Evolutionary conservation across 1,140 invertebrate species (phyloP), one percentile per base, ranked within the genome.

Genomic region (Mercenaria mercenaria): DNA sequence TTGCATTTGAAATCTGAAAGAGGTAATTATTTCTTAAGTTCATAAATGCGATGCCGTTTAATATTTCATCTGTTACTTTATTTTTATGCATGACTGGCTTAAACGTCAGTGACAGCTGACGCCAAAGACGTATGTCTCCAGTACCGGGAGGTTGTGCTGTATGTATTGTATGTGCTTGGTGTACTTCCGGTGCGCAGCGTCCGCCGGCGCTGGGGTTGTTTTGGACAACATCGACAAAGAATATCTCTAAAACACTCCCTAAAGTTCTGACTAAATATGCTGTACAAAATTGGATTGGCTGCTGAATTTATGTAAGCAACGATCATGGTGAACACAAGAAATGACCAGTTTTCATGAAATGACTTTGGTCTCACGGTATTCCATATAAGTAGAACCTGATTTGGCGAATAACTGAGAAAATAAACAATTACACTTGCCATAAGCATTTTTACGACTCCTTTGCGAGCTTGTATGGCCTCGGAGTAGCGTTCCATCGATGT

Each of bases 401-500:
- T 93, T 0, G 96, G 96, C 0, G 95, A 96, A 81, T 96, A 96
- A 86, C 96, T 96, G 20, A 96, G 64, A 88, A 96, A 96, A 88
- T 96, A 96, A 20, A 96, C 94, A 29, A 94, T 90, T 10, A 96
- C 95, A 80, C 95, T 95, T 13, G 92, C 96, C 29, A 96, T 95
- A 0, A 96, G 92, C 96, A 96, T 96, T 87, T 96, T 96, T 15
- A 96, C 95, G 32, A 96, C 96, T 11, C 95, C 96, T 91, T 94
- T 93, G 11, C 96, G 86, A 0, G 95, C 94, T 83, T 94, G 93
- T 34, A 96, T 94, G 11, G 95, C 93, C 67, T 95, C 93, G 0
- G 91, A 92, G 11, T 92, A 87, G 6, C 91, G 82, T 43, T 94
- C 92, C 85, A 93, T 94, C 1, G 90, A 93, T 20, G 77, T 50